phyloP scores from a whole-genome alignment of 2,888 invertebrate species.

The Pomacea canaliculata region DNA sequence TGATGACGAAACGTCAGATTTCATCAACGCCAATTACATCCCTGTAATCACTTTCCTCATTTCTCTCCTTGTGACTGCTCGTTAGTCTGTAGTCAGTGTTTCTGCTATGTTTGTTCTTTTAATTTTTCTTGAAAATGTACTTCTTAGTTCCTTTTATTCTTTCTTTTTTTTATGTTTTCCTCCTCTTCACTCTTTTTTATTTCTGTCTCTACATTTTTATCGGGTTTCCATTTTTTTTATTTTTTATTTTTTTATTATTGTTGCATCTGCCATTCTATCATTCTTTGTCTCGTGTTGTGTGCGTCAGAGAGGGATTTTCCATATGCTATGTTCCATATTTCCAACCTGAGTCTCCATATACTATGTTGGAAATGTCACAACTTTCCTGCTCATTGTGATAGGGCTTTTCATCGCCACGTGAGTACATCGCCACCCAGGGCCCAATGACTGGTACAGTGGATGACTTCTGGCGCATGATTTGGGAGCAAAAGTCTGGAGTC shows the following conservation, averaged over 20 bases:
- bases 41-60: constrained; percentile 73
- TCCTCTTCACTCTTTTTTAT: neutral
- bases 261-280: too few species aligned
- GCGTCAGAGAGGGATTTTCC: too few species aligned
- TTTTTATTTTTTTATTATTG: too few species aligned
- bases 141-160: neutral
- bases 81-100: neutral
- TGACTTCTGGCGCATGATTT: constrained; percentile 83
- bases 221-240: too few species aligned
- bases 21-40: constrained; percentile 83
- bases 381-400: too few species aligned
- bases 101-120: neutral
- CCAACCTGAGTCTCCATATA: too few species aligned
- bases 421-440: constrained; percentile 82
- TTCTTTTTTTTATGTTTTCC: too few species aligned
- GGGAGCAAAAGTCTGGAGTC: constrained; percentile 77
- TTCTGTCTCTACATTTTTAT: too few species aligned
- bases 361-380: too few species aligned
- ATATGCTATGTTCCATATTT: too few species aligned
- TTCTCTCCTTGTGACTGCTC: neutral
- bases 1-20: constrained; percentile 77
- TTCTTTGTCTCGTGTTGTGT: too few species aligned
- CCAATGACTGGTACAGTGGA: constrained; percentile 77
- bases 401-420: constrained; percentile 74
- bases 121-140: neutral